Base-by-base conservation (phyloP, 2,888 invertebrate species). In the Pollenia amentaria region DNA sequence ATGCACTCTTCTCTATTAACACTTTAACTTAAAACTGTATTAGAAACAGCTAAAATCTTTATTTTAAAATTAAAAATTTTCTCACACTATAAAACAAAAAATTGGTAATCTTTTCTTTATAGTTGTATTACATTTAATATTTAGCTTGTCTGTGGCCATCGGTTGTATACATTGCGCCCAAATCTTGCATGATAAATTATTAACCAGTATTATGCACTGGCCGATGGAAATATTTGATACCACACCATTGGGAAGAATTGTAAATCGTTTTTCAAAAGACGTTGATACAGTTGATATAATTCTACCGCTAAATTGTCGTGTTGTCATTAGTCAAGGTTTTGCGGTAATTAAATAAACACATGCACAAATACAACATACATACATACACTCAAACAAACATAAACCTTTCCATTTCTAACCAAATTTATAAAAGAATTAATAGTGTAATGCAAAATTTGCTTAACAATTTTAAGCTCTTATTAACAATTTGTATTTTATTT, bases 171-270 rank as follows among this genome's bases (percentile, higher is more conserved):
- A 87, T 75, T 97, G 97, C 88, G 95, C 97, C 90, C 93, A 92
- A 90, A 89, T 92, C 80, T 93, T 96, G 90, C 96, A 96, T 93
- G 92, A 93, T 87, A 90, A 92, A 51, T 93, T 97, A 91, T 93
- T 97, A 90, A 89, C 91, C 73, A 95, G 95, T 91, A 94, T 96
- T 85, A 91, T 97, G 90, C 94, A 94, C 91, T 94, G 95, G 90
- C 96, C 97, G 65, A 95, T 97, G 94, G 94, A 95, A 90, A 95
- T 96, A 94, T 97, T 96, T 94, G 97, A 97, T 93, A 95, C 95
- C 89, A 97, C 97, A 79, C 97, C 97, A 51, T 90, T 95, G 89
- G 97, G 97, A 92, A 94, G 97, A 90, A 95, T 97, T 89, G 94
- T 97, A 65, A 95, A 95, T 93, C 94, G 96, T 86, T 96, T 95